Evolutionary conservation across 2,888 invertebrate genomes (phyloP).

Genomic region (Noctua fimbriata): DNA sequence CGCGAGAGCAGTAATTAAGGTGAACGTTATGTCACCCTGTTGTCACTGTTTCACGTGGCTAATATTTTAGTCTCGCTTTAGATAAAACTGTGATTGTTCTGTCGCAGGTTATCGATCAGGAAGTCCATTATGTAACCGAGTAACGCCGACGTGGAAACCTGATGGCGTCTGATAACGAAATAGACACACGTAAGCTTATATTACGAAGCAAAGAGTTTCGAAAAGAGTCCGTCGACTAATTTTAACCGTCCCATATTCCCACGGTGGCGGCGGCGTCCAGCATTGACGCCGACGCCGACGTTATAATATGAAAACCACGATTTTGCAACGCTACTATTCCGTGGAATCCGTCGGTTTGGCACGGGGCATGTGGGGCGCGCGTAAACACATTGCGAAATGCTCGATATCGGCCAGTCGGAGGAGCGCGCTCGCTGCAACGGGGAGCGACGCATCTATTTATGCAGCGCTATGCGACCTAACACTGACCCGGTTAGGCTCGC

Average conservation of each 20-base stretch:
- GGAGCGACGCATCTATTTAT: conserved; percentile 83
- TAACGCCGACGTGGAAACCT: conserved; percentile 30
- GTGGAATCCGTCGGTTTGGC: conserved; percentile 84
- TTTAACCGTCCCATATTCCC: conserved; percentile 84
- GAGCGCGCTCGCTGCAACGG: conserved; percentile 71
- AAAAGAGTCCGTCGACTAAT: conserved; percentile 77
- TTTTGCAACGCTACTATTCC: conserved; percentile 80
- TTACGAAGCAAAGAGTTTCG: conserved; percentile 64
- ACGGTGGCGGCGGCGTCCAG: conserved; percentile 74
- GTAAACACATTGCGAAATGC: conserved; percentile 86
- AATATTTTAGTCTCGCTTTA: conserved; percentile 45
- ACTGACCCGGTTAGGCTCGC: conserved; percentile 88
- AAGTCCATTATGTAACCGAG: conserved; percentile 47
- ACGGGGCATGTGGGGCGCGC: conserved; percentile 75
- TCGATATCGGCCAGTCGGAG: conserved; percentile 77
- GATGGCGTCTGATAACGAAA: conserved; percentile 45
- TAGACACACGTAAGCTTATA: conserved; percentile 32
- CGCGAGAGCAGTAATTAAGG: conserved; percentile 3
- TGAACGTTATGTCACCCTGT: conserved; percentile 29
- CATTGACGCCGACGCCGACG: conserved; percentile 72
- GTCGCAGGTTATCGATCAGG: conserved; percentile 60
- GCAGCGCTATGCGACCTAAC: conserved; percentile 89
- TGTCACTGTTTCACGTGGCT: conserved; percentile 39
- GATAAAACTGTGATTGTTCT: conserved; percentile 50
- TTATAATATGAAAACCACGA: conserved; percentile 66